phyloP scores from a whole-genome alignment of 1,140 invertebrate genomes.

The Aplysia californica region DNA sequence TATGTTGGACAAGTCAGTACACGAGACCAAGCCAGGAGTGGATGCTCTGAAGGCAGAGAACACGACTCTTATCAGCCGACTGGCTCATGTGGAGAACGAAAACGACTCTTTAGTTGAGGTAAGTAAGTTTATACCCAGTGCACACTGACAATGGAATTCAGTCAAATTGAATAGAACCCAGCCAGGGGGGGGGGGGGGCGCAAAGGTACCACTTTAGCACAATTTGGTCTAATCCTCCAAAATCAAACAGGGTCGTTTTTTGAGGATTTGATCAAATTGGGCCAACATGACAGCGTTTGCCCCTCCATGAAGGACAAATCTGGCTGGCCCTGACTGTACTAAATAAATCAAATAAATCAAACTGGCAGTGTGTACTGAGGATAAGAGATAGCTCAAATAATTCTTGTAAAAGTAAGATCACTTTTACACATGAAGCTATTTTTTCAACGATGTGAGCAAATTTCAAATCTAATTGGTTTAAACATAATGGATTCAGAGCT shows the following conservation, averaged over 20 bases:
- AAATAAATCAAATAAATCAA: not conserved
- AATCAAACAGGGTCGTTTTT: no score
- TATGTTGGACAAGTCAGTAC: slow-evolving; percentile 27
- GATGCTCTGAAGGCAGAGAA: slow-evolving; percentile 50
- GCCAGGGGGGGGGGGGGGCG: not conserved
- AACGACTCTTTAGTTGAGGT: slow-evolving; percentile 53
- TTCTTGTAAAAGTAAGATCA: no score
- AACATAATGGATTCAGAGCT: no score
- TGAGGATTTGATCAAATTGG: no score
- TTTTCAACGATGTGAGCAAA: no score
- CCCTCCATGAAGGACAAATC: no score
- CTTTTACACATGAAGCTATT: no score
- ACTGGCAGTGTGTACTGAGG: not conserved
- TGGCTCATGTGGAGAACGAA: slow-evolving; percentile 45
- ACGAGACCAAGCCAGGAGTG: slow-evolving; percentile 35
- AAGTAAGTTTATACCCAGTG: not conserved
- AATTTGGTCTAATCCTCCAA: no score
- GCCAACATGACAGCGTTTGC: no score
- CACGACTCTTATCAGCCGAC: slow-evolving; percentile 37
- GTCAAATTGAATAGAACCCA: not conserved
- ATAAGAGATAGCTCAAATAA: not conserved
- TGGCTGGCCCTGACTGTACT: no score
- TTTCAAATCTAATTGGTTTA: no score
- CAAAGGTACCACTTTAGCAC: not conserved
- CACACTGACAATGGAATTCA: no score